Percentiles rank a stretch among this genome's conserved stretches.
Evolutionary conservation across 2,797 vertebrate genomes (phyloP).

Genomic region (Platyrinchus mystaceus): DNA sequence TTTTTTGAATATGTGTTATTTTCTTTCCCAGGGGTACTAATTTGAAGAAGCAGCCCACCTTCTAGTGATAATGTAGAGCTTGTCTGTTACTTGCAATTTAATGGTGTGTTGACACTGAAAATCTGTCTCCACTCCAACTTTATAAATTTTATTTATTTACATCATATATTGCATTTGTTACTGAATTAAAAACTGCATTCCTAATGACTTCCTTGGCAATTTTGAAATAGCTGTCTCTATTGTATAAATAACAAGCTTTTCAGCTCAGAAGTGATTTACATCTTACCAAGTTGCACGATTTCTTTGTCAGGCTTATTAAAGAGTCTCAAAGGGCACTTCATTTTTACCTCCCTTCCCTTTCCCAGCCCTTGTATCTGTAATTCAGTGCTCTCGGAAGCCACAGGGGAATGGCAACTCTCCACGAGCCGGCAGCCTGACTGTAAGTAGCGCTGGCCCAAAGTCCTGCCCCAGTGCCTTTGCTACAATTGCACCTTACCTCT

Average conservation of each 20-base stretch:
- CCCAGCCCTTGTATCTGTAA: neutral
- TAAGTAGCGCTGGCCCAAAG: neutral
- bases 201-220: slow-evolving; percentile 7
- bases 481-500: neutral
- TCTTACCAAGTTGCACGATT: slow-evolving; percentile 29
- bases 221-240: slow-evolving; percentile 23
- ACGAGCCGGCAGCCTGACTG: neutral
- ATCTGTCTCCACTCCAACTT: neutral
- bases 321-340: slow-evolving; percentile 47
- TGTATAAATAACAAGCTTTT: slow-evolving; percentile 46
- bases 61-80: neutral
- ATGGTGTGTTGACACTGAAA: neutral
- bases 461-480: neutral
- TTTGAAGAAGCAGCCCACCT: slow-evolving; percentile 13
- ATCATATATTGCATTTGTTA: neutral
- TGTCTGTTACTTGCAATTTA: neutral
- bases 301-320: slow-evolving; percentile 46
- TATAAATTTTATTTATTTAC: neutral
- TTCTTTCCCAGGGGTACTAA: neutral
- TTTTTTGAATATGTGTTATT: neutral
- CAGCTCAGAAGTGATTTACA: slow-evolving; percentile 26
- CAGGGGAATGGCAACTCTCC: neutral
- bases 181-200: slow-evolving; percentile 22
- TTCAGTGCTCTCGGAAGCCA: neutral
- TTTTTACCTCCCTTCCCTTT: slow-evolving; percentile 28